Percentiles rank a stretch among this genome's conserved stretches.
Evolutionary conservation across 1,140 invertebrate genomes (phyloP).

Genomic region (Marisa cornuarietis): DNA sequence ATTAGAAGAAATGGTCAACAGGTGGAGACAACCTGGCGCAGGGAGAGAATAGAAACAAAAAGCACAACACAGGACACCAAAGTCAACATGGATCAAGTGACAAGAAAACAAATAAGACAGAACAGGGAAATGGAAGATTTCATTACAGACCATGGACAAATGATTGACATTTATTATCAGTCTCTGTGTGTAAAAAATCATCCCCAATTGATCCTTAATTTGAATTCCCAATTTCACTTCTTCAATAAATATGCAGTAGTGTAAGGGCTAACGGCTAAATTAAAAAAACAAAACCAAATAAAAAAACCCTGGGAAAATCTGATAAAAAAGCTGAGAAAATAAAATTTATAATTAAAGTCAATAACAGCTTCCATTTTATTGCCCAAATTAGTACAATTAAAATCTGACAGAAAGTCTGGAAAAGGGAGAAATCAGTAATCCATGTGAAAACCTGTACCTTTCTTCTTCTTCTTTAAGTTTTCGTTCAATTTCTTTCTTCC

Average conservation of each 20-base stretch:
- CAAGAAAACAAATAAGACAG: neutral
- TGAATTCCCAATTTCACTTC: no score
- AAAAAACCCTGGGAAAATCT: neutral
- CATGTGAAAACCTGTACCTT: conserved; percentile 34
- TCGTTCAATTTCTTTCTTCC: conserved; percentile 55
- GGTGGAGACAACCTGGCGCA: no score
- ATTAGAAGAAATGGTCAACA: no score
- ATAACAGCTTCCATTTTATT: neutral
- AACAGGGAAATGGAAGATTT: no score
- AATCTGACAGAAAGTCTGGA: no score
- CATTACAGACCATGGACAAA: no score
- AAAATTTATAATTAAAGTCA: neutral
- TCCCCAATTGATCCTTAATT: no score
- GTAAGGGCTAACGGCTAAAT: neutral
- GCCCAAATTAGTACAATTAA: neutral
- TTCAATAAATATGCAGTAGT: neutral
- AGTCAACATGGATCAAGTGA: no score
- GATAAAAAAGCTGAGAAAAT: neutral
- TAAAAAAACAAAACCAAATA: neutral
- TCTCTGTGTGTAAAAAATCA: no score
- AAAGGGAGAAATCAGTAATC: neutral
- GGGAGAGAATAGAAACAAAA: no score
- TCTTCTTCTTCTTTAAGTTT: conserved; percentile 55
- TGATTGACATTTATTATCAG: no score
- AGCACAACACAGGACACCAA: no score